Percentiles rank a stretch among this genome's conserved stretches.
phyloP scores from a whole-genome alignment of 2,797 vertebrate species.

The Gobio occitaniae region DNA sequence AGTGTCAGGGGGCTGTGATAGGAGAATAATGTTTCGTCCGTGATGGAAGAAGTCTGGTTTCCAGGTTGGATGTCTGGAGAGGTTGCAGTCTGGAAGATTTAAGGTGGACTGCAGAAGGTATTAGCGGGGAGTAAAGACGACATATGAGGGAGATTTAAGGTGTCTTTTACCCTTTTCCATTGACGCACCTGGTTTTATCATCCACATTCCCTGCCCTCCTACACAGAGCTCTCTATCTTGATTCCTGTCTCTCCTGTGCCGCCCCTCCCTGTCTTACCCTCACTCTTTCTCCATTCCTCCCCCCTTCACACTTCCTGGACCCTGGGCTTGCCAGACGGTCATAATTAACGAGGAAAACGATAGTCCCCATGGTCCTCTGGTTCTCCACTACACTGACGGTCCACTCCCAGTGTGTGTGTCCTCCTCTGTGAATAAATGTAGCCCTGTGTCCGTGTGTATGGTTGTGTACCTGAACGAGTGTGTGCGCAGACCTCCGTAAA shows the following conservation, averaged over 20 bases:
- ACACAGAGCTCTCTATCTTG: conserved; percentile 52
- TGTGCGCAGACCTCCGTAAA: conserved; percentile 43
- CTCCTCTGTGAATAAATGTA: conserved; percentile 55
- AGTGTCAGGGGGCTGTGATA: conserved; percentile 18
- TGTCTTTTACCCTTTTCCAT: conserved; percentile 73
- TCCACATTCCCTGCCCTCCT: conserved; percentile 67
- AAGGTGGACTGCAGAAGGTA: conserved; percentile 54
- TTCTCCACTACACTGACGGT: conserved; percentile 76
- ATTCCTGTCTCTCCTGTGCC: conserved; percentile 34
- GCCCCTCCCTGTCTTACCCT: conserved; percentile 49
- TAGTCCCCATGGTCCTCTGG: conserved; percentile 79
- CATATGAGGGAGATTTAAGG: conserved; percentile 54
- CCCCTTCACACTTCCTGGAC: conserved; percentile 80
- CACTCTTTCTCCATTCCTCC: conserved; percentile 58
- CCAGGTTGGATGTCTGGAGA: conserved; percentile 35
- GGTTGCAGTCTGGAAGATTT: conserved; percentile 53
- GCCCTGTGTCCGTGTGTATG: conserved; percentile 48
- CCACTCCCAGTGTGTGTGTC: conserved; percentile 64
- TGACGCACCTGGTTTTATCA: conserved; percentile 81
- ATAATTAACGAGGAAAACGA: conserved; percentile 85
- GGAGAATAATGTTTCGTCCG: not conserved
- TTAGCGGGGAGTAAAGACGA: conserved; percentile 43
- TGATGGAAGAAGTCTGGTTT: conserved; percentile 46
- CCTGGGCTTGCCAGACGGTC: conserved; percentile 82
- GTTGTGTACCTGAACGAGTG: conserved; percentile 48